A percentile compares a stretch with the other conserved stretches of the same genome.
Evolutionary conservation across 1,140 invertebrate genomes (phyloP).

Genomic region (Drosophila nigrodunni): DNA sequence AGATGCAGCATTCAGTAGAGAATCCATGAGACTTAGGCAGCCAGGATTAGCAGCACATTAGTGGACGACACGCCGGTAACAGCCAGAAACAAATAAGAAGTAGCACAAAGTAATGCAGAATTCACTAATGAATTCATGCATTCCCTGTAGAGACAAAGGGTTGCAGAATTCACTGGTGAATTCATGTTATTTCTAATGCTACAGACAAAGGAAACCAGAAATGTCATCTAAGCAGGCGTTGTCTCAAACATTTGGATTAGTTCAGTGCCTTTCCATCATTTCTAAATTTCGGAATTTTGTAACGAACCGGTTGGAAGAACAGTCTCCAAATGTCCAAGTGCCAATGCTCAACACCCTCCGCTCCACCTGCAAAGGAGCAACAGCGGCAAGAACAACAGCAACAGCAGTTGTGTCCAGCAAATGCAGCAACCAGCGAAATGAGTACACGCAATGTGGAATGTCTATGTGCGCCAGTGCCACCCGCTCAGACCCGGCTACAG

Average conservation of each 20-base stretch:
- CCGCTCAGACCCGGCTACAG: not conserved
- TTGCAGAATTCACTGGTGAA: too few relatives aligned
- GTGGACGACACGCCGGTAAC: too few relatives aligned
- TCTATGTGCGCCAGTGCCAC: not conserved
- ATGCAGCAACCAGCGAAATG: not conserved
- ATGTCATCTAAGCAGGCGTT: conserved; percentile 12
- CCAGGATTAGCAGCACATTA: too few relatives aligned
- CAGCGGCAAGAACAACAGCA: not conserved
- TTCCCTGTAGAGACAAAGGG: too few relatives aligned
- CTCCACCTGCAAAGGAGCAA: not conserved
- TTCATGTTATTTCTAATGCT: too few relatives aligned
- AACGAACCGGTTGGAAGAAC: not conserved
- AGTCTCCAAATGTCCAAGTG: conserved; percentile 16
- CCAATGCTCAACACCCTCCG: not conserved
- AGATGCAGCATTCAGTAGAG: conserved; percentile 26
- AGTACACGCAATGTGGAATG: not conserved
- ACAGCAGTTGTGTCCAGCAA: not conserved
- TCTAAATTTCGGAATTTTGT: conserved; percentile 9
- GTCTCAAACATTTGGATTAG: not conserved
- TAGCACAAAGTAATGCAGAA: too few relatives aligned
- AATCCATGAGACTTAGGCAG: conserved; percentile 7
- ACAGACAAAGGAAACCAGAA: too few relatives aligned
- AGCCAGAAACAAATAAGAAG: too few relatives aligned
- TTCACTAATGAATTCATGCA: too few relatives aligned
- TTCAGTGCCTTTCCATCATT: conserved; percentile 2